Conservation (phyloP, 1,140 invertebrate species). For the Pogonus chalceus region DNA sequence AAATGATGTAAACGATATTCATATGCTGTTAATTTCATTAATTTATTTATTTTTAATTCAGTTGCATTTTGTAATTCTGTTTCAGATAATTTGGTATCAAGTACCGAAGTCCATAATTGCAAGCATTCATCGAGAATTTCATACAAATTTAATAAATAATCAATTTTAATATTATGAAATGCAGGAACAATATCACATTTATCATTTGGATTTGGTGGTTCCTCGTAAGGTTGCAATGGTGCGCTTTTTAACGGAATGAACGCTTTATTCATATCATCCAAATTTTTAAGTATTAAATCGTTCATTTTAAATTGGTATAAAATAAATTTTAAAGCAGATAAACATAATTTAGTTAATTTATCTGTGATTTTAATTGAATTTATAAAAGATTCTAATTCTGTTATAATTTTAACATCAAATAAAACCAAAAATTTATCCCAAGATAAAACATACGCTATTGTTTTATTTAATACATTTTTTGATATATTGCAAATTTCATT, state of each 20-base stretch:
- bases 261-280: neutral
- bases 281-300: neutral
- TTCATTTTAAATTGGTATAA: neutral
- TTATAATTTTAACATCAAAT: neutral
- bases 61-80: neutral
- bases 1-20: neutral
- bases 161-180: neutral
- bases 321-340: neutral
- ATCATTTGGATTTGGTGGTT: neutral
- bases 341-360: neutral
- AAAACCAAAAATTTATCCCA: neutral
- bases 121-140: neutral
- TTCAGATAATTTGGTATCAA: neutral
- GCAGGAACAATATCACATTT: slow-evolving; percentile 3
- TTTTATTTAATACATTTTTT: neutral
- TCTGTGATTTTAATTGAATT: neutral
- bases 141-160: neutral
- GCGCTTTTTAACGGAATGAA: neutral
- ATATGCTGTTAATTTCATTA: neutral
- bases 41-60: neutral
- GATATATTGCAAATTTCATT: neutral
- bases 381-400: neutral
- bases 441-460: neutral
- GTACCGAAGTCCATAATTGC: neutral
- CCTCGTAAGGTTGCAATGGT: neutral